Evolutionary conservation across 2,113 vertebrate genomes (phyloP), one percentile per base, ranked within the genome.

Genomic region (Scolopax mira): DNA sequence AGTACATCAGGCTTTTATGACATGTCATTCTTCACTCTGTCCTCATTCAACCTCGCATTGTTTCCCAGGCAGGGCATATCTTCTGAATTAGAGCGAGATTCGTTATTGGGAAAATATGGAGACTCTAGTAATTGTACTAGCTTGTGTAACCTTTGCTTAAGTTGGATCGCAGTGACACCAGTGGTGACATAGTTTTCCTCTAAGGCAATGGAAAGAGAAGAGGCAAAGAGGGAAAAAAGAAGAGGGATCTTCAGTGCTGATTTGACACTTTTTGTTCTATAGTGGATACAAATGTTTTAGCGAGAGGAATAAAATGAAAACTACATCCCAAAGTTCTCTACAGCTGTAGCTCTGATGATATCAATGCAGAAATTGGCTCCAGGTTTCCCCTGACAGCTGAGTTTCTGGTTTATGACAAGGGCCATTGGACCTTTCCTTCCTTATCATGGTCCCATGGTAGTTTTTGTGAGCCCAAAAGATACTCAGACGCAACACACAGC

Each of bases 51-150:
- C 96, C 94, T 57, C 9, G 7, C 88, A 81, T 90, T 97, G 92
- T 95, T 94, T 97, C 96, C 90, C 94, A 95, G 92, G 93, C 93
- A 93, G 90, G 85, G 94, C 82, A 86, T 57, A 54, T 72, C 88
- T 77, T 78, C 94, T 88, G 88, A 88, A 39, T 84, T 67, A 78
- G 55, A 84, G 86, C 16, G 5, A 69, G 73, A 44, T 33, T 81
- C 10, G 0, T 66, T 83, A 60, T 44, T 90, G 85, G 88, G 93
- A 94, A 85, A 92, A 86, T 31, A 27, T 92, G 65, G 92, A 88
- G 88, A 7, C 79, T 90, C 64, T 75, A 90, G 83, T 49, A 75
- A 65, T 72, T 89, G 88, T 88, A 44, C 48, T 80, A 3, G 44
- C 90, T 96, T 86, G 90, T 93, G 93, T 95, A 78, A 94, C 52